These are phyloP conservation scores for Argyrosomus japonicus DNA, from an alignment of 2,113 vertebrate species.

Conservation along the genomic window DNA sequence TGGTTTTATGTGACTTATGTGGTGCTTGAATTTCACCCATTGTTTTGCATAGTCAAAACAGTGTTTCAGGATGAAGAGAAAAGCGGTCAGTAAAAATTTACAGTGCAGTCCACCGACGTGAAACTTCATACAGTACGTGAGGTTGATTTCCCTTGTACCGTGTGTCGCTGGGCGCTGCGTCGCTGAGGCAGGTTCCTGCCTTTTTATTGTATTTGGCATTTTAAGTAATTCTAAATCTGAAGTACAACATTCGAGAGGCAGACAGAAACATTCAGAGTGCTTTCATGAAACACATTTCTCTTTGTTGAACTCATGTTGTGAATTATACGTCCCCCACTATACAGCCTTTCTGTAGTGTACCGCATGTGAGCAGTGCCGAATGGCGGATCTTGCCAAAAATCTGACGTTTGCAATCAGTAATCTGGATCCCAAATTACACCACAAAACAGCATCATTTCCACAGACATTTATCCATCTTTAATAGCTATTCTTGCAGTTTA, in stretches of 20 bases:
- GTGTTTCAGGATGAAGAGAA: conserved; percentile 64
- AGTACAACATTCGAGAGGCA: conserved; percentile 26
- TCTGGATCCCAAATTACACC: background rate
- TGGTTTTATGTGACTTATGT: conserved; percentile 71
- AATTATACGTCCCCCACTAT: conserved; percentile 11
- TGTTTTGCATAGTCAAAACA: conserved; percentile 78
- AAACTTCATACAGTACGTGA: conserved; percentile 67
- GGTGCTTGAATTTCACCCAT: conserved; percentile 73
- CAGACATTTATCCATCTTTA: background rate
- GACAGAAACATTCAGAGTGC: conserved; percentile 20
- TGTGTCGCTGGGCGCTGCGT: conserved; percentile 26
- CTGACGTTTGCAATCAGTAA: background rate
- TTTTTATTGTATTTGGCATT: conserved; percentile 63
- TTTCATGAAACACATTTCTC: conserved; percentile 28
- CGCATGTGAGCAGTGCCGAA: background rate
- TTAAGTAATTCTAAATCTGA: conserved; percentile 47
- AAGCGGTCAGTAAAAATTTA: conserved; percentile 64
- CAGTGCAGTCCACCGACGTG: conserved; percentile 56
- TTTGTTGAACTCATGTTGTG: conserved; percentile 17
- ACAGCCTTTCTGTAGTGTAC: background rate
- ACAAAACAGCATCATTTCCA: background rate
- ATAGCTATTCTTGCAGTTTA: background rate
- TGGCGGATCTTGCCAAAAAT: background rate
- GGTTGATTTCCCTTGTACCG: conserved; percentile 45
- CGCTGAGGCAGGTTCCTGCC: conserved; percentile 16